Base-by-base conservation (phyloP, 1,140 invertebrate genomes). In the Nomia melanderi region DNA sequence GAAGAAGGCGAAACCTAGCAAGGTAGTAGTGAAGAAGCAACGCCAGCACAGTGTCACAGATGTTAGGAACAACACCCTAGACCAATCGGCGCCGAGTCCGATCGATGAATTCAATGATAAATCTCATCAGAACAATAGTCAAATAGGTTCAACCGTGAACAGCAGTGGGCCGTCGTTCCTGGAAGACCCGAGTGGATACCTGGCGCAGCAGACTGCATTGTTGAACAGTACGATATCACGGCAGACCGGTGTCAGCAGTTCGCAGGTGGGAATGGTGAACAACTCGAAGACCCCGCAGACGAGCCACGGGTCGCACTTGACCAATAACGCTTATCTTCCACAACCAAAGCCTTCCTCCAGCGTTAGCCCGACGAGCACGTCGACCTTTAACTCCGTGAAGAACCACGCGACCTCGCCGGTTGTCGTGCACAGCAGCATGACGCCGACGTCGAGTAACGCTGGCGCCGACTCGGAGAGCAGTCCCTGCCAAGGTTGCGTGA, bases 181-280 rank as follows among this genome's bases (percentile, higher is more conserved):
- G 93, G 97, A 98, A 81, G 97, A 98, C 91, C 96, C 97, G 0
- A 97, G 95, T 87, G 97, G 96, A 6, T 98, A 97, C 92, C 91
- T 98, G 69, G 96, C 96, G 7, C 96, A 97, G 86, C 97, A 97
- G 87, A 97, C 96, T 1, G 96, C 96, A 33, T 87, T 97, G 72
- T 86, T 98, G 33, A 97, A 97, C 82, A 97, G 95, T 87, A 96
- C 96, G 12, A 97, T 97, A 89, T 96, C 95, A 27, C 93, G 95
- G 81, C 95, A 96, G 91, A 95, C 95, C 6, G 95, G 95, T 80
- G 90, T 92, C 41, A 88, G 90, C 73, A 91, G 89, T 78, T 89
- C 92, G 60, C 91, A 89, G 82, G 83, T 91, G 77, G 74, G 90
- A 71, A 85, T 90, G 69, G 64, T 92, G 67, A 84, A 81, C 50